Base-by-base conservation (phyloP, 2,113 vertebrate species). In the Nannospalax galili region DNA sequence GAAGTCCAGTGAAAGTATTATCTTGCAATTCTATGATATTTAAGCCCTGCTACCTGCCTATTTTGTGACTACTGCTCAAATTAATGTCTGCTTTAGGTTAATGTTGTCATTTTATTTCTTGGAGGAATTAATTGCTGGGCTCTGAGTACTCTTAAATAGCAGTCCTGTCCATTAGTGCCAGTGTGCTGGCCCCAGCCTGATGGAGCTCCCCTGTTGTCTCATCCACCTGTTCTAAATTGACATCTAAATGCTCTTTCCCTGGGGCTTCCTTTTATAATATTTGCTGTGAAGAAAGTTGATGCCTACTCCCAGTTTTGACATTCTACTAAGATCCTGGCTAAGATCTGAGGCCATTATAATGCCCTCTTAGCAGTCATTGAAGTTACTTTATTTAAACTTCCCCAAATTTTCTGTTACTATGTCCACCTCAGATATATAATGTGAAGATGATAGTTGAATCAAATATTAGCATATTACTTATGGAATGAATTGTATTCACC, bases 161-260 rank as follows among this genome's bases (percentile, higher is more conserved):
- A 56, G 56, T 0, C 30, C 60, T 90, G 42, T 77, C 52, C 12
- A 2, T 92, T 64, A 40, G 40, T 56, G 56, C n/a, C 78, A 72
- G 35, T 22, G 4, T 35, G 22, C 32, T 73, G 82, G 24, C 62
- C 93, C 12, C 24, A 74, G 69, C 45, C 42, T 73, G 52, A 58
- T 32, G 17, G 22, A 32, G 5, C 20, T 52, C 0, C 17, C 89
- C 70, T 78, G 40, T 91, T 79, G 92, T 95, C 52, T 67, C 30
- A 12, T 80, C 74, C 87, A 93, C 91, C 88, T 97, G 65, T 92
- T 97, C 88, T 93, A 95, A 96, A 92, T 64, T 96, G 88, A 93
- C 60, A 80, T 91, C 48, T 86, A 96, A 96, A 95, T 96, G 82
- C n/a, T 91, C 65, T 96, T 92, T 95, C 62, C 74, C 91, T 32